A percentile compares a stretch with the other conserved stretches of the same genome.
Evolutionary conservation across 1,140 invertebrate genomes (phyloP).

Genomic region (Conus ventricosus): DNA sequence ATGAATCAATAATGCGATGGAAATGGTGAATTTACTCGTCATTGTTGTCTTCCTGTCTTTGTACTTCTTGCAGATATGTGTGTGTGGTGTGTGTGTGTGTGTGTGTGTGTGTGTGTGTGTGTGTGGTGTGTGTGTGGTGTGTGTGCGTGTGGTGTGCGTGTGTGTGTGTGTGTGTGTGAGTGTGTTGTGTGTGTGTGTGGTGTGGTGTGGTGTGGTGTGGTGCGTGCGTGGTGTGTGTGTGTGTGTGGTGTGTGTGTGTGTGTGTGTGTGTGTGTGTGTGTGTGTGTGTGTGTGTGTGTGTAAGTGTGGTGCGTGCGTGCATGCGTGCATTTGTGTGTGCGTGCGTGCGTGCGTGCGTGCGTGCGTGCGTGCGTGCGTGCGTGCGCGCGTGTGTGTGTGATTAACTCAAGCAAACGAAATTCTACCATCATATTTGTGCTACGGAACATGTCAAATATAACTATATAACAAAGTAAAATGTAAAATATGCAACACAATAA

Average conservation of each 20-base stretch:
- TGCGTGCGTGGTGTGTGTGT: too few species aligned
- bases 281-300: background rate
- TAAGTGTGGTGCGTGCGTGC: background rate
- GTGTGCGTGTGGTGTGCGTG: too few species aligned
- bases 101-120: too few species aligned
- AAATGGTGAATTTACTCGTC: too few species aligned
- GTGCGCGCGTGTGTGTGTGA: constrained; percentile 19
- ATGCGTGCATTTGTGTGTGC: background rate
- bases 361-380: constrained; percentile 19
- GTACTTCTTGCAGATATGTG: background rate
- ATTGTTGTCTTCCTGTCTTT: too few species aligned
- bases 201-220: background rate
- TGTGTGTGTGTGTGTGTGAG: background rate
- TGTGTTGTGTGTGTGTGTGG: background rate
- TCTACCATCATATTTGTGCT: too few species aligned
- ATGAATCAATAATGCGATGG: too few species aligned
- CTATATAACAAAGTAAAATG: too few species aligned
- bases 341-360: background rate
- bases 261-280: background rate
- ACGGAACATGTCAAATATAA: too few species aligned
- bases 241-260: background rate
- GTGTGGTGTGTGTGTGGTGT: too few species aligned
- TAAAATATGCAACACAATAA: too few species aligned
- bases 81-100: constrained; percentile 7
- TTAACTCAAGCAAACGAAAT: too few species aligned